Conservation (phyloP, 2,888 invertebrate genomes). For the Amblyteles armatorius region DNA sequence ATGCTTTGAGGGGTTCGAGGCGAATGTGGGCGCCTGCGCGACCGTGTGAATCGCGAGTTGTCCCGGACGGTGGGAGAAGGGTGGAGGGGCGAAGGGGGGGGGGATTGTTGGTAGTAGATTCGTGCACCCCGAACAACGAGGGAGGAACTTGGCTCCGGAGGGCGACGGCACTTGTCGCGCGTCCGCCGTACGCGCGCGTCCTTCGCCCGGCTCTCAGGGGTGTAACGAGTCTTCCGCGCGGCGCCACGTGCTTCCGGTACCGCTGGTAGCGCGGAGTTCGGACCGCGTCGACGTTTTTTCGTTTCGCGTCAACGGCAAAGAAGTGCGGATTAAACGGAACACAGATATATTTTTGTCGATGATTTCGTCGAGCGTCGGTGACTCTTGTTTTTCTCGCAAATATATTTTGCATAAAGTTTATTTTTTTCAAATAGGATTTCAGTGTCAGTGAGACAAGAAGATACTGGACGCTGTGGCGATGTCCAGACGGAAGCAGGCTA, state of each 20-base stretch:
- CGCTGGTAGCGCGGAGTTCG: background rate
- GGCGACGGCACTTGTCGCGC: slow-evolving; percentile 80
- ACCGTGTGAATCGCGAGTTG: slow-evolving; percentile 53
- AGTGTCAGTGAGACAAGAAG: slow-evolving; percentile 22
- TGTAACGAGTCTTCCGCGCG: slow-evolving; percentile 42
- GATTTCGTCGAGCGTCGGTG: slow-evolving; percentile 4
- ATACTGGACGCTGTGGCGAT: slow-evolving; percentile 75
- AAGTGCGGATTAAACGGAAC: background rate
- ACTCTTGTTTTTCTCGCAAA: background rate
- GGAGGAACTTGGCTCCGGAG: slow-evolving; percentile 64
- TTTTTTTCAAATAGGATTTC: slow-evolving; percentile 6
- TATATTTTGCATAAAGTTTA: background rate
- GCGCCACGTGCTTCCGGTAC: slow-evolving; percentile 70
- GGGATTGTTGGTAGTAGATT: slow-evolving; percentile 55
- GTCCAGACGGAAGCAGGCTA: slow-evolving; percentile 85
- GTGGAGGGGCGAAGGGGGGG: background rate
- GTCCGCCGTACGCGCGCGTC: slow-evolving; percentile 78
- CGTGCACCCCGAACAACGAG: slow-evolving; percentile 48
- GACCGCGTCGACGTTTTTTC: background rate
- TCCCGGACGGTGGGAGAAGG: slow-evolving; percentile 8
- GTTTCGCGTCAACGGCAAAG: background rate
- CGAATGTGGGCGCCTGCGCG: slow-evolving; percentile 67
- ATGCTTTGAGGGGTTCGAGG: slow-evolving; percentile 12
- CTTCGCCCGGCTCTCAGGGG: slow-evolving; percentile 47
- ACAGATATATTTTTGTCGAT: background rate